Evolutionary conservation across 2,113 vertebrate genomes (phyloP).

Genomic region (Tinamus guttatus): DNA sequence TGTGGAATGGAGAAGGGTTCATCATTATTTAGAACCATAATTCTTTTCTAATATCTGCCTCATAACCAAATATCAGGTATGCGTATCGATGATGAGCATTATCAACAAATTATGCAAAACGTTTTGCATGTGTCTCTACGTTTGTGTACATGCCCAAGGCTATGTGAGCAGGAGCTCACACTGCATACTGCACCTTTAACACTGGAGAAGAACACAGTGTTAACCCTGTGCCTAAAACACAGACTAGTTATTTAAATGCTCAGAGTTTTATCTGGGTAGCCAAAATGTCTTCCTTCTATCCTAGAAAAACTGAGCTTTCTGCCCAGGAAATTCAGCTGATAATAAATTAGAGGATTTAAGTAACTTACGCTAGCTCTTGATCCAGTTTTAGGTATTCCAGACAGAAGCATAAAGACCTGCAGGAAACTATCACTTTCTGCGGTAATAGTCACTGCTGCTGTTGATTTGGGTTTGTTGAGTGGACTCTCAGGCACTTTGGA

Average conservation of each 20-base stretch:
- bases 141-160: not conserved
- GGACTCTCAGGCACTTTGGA: not conserved
- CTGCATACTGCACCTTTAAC: not conserved
- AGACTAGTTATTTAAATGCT: not conserved
- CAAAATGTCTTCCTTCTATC: not conserved
- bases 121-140: not conserved
- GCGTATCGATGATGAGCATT: too few relatives aligned
- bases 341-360: not conserved
- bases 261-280: not conserved
- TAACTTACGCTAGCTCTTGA: not conserved
- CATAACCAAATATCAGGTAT: not conserved
- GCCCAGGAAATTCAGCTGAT: not conserved
- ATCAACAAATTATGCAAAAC: not conserved
- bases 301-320: not conserved
- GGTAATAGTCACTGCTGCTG: not conserved
- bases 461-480: not conserved
- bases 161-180: not conserved
- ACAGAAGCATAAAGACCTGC: not conserved
- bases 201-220: not conserved
- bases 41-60: not conserved
- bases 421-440: not conserved
- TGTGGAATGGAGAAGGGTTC: not conserved
- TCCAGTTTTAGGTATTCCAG: not conserved
- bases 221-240: not conserved
- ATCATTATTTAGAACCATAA: not conserved